phyloP scores from a whole-genome alignment of 1,140 invertebrate species.

The Drosophila auraria region DNA sequence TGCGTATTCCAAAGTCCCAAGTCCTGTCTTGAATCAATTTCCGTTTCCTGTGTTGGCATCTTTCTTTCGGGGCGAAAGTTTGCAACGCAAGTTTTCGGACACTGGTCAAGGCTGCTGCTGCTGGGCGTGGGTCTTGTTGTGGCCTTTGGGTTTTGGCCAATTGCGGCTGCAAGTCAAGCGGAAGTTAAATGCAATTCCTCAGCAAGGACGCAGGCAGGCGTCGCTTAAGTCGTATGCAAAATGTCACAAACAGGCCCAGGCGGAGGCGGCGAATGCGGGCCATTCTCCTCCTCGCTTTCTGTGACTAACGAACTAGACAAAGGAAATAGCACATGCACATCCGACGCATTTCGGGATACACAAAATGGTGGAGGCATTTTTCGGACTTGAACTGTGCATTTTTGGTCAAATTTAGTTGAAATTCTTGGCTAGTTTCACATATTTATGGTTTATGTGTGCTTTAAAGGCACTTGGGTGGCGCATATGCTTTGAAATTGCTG shows the following conservation, averaged over 20 bases:
- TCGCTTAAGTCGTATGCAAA: conserved; percentile 23
- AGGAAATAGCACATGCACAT: conserved; percentile 2
- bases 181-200: conserved; percentile 36
- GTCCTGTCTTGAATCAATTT: conserved; percentile 14
- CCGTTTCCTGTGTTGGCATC: conserved; percentile 6
- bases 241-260: conserved; percentile 26
- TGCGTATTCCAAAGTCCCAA: conserved; percentile 18
- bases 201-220: neutral
- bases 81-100: neutral
- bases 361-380: neutral
- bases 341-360: neutral
- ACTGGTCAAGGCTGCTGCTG: conserved; percentile 8
- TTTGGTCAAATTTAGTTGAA: neutral
- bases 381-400: neutral
- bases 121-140: neutral
- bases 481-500: neutral
- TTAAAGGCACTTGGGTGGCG: too few relatives aligned
- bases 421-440: too few relatives aligned
- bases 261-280: conserved; percentile 8
- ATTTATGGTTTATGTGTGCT: neutral
- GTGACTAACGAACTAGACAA: conserved; percentile 40
- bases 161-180: conserved; percentile 25
- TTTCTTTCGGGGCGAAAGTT: conserved; percentile 9
- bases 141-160: conserved; percentile 1
- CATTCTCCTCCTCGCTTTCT: neutral